Percentiles rank a stretch among this genome's conserved stretches.
phyloP scores from a whole-genome alignment of 2,888 invertebrate species.

The Heteromurus nitidus region DNA sequence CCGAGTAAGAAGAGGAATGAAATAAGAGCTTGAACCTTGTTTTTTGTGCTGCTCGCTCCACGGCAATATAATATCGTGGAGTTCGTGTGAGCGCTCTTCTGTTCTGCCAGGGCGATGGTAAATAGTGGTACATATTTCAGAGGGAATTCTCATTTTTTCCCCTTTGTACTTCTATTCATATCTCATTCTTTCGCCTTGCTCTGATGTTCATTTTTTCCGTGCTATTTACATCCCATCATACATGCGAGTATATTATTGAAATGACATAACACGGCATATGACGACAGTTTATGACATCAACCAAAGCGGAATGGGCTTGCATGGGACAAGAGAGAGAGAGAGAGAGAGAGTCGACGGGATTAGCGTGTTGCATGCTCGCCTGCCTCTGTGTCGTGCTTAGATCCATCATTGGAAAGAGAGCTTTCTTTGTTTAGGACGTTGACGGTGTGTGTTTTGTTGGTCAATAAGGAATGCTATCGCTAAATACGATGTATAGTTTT shows the following conservation, averaged over 20 bases:
- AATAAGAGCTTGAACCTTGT: too few species aligned
- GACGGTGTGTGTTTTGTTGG: too few species aligned
- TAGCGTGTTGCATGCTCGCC: conserved; percentile 33
- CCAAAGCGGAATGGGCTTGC: conserved; percentile 32
- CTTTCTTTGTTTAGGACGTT: too few species aligned
- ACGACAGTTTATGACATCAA: conserved; percentile 42
- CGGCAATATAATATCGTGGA: too few species aligned
- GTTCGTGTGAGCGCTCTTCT: too few species aligned
- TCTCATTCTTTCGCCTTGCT: not conserved
- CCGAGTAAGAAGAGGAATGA: conserved; percentile 9
- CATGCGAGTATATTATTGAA: conserved; percentile 25
- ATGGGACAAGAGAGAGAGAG: conserved; percentile 2
- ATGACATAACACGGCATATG: conserved; percentile 32
- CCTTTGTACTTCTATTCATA: not conserved
- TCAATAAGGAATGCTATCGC: too few species aligned
- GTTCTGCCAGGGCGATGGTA: too few species aligned
- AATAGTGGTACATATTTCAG: not conserved
- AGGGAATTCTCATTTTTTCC: conserved; percentile 3
- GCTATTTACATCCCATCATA: conserved; percentile 40
- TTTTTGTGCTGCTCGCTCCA: too few species aligned
- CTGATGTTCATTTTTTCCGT: conserved; percentile 21
- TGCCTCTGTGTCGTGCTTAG: not conserved
- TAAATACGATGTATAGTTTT: too few species aligned
- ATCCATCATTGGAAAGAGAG: conserved; percentile 46
- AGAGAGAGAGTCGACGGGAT: conserved; percentile 21